A percentile compares a stretch with the other conserved stretches of the same genome.
These are phyloP conservation scores for Euphysa ruthae DNA, from an alignment of 30 jellyfish, hydroid and myxozoan species.

Conservation along the genomic window DNA sequence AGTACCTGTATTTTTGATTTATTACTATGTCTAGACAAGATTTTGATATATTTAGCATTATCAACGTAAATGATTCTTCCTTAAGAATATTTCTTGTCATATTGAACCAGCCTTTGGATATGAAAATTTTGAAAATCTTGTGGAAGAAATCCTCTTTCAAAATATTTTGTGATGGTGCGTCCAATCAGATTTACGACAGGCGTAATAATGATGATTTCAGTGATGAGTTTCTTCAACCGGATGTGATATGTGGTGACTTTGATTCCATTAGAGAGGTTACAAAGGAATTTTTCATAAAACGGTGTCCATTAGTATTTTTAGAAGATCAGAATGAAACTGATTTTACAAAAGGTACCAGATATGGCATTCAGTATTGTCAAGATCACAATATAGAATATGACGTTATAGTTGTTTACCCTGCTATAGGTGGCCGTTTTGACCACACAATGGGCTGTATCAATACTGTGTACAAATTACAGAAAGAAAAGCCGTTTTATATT, in stretches of 20 bases:
- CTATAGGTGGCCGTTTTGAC: conserved; percentile 2
- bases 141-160: too few relatives aligned
- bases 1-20: too few relatives aligned
- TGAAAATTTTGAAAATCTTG: too few relatives aligned
- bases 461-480: background rate
- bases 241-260: background rate
- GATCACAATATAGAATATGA: background rate
- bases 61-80: too few relatives aligned
- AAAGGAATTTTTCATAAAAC: background rate
- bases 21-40: too few relatives aligned
- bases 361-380: background rate
- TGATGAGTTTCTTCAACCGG: background rate
- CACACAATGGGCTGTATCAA: background rate
- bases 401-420: background rate
- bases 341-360: background rate
- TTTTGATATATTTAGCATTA: too few relatives aligned
- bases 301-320: background rate
- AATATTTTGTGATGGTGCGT: too few relatives aligned
- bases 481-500: background rate
- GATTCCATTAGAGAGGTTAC: background rate
- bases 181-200: too few relatives aligned
- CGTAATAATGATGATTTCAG: too few relatives aligned
- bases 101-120: too few relatives aligned
- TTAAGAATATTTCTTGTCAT: too few relatives aligned
- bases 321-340: background rate